Evolutionary conservation across 2,888 invertebrate genomes (phyloP).

Genomic region (Phortica magna): DNA sequence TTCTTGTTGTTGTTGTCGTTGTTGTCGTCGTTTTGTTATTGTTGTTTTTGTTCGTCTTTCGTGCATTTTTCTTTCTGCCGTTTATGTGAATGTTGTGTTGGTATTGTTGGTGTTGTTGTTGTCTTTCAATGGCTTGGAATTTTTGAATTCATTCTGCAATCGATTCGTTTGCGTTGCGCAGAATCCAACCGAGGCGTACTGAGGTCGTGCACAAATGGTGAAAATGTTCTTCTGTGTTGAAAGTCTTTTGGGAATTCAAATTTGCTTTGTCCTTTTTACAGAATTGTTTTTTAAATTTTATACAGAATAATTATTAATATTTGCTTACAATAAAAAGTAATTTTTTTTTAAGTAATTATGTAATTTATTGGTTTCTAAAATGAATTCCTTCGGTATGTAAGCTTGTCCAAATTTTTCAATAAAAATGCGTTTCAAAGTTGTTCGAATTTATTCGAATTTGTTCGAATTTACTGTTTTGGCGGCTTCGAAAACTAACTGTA

Average conservation of each 20-base stretch:
- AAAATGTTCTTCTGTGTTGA: not conserved
- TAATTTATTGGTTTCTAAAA: no score
- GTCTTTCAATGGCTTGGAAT: constrained; percentile 44
- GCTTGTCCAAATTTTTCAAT: not conserved
- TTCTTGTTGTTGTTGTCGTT: constrained; percentile 14
- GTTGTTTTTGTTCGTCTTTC: not conserved
- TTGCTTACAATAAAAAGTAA: not conserved
- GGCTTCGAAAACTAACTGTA: constrained; percentile 21
- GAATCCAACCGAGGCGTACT: constrained; percentile 55
- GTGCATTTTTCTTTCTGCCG: constrained; percentile 29
- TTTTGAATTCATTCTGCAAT: constrained; percentile 57
- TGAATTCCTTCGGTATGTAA: no score
- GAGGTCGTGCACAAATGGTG: not conserved
- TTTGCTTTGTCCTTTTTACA: not conserved
- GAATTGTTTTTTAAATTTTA: not conserved
- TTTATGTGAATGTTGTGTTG: constrained; percentile 42
- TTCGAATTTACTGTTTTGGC: not conserved
- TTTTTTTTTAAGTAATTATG: not conserved
- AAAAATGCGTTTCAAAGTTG: no score
- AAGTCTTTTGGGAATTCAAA: not conserved
- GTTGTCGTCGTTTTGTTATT: constrained; percentile 23
- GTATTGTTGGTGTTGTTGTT: constrained; percentile 29
- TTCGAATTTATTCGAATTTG: not conserved
- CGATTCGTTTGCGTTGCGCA: constrained; percentile 69
- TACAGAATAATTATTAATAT: not conserved